Conservation (phyloP, 2,888 invertebrate species). For the Pachydiplax longipennis region DNA sequence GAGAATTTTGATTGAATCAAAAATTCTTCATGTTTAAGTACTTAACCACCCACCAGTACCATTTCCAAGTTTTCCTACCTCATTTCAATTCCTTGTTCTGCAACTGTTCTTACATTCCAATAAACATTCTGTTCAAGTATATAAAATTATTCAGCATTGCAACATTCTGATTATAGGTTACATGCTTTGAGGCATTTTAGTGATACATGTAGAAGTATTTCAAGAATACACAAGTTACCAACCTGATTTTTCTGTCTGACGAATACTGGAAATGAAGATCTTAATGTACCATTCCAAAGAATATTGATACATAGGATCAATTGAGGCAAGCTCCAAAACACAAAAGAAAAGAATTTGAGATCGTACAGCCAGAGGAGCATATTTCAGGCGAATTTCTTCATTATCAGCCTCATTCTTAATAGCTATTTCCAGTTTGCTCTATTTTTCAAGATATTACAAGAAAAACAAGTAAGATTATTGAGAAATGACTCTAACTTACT, state of each 20-base stretch:
- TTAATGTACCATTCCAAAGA: conserved; percentile 91
- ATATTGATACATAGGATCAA: conserved; percentile 96
- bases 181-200: no score
- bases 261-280: conserved; percentile 77
- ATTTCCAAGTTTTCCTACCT: no score
- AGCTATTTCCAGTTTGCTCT: conserved; percentile 82
- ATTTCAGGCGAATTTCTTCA: conserved; percentile 79
- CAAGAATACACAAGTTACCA: conserved; percentile 50
- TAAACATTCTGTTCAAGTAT: no score
- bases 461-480: no score
- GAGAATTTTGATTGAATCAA: no score
- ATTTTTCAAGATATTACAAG: not conserved
- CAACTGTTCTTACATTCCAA: no score
- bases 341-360: conserved; percentile 90
- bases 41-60: no score
- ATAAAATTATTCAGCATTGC: no score
- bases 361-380: conserved; percentile 85
- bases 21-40: no score
- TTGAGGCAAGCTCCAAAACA: conserved; percentile 81
- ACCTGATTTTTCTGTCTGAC: conserved; percentile 72
- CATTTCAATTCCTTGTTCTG: no score
- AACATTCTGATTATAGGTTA: no score
- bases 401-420: conserved; percentile 84
- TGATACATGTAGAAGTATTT: not conserved
- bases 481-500: no score